Percentiles rank a stretch among this genome's conserved stretches.
Evolutionary conservation across 2,888 invertebrate species (phyloP).

Genomic region (Cephus runcator): DNA sequence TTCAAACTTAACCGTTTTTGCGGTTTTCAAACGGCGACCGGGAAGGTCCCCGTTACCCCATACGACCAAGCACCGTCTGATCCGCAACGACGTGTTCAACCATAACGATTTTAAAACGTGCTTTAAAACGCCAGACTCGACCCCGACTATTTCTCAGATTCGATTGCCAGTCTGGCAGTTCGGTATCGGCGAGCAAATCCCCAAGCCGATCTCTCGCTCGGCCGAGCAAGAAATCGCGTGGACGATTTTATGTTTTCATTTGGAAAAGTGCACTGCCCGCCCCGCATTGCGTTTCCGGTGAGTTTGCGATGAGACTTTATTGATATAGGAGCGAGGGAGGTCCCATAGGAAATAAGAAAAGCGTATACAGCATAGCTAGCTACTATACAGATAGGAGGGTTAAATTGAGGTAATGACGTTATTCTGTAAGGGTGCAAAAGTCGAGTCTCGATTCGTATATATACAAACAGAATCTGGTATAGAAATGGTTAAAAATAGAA

Average conservation of each 20-base stretch:
- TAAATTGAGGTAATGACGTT: not conserved
- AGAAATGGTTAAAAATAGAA: not conserved
- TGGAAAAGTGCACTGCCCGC: constrained; percentile 41
- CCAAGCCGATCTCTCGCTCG: constrained; percentile 32
- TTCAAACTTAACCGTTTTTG: not conserved
- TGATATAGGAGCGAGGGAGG: not conserved
- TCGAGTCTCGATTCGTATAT: not conserved
- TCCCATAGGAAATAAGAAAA: not conserved
- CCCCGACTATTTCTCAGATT: not conserved
- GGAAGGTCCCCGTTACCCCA: not conserved
- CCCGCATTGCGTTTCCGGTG: constrained; percentile 21
- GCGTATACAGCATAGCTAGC: not conserved
- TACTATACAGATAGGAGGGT: not conserved
- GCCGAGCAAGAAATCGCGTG: constrained; percentile 37
- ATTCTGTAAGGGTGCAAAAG: not conserved
- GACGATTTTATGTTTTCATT: constrained; percentile 47
- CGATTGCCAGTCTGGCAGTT: not conserved
- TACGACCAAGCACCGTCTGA: not conserved
- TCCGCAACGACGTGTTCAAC: not conserved
- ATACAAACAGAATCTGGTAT: not conserved
- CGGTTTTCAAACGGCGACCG: not conserved
- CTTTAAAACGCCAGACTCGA: not conserved
- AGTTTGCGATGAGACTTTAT: constrained; percentile 16
- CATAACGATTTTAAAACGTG: not conserved
- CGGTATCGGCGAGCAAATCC: not conserved